Percentiles rank a stretch among this genome's conserved stretches.
phyloP scores from a whole-genome alignment of 30 jellyfish, hydroid and myxozoan genomes.

The Chrysaora quinquecirrha region DNA sequence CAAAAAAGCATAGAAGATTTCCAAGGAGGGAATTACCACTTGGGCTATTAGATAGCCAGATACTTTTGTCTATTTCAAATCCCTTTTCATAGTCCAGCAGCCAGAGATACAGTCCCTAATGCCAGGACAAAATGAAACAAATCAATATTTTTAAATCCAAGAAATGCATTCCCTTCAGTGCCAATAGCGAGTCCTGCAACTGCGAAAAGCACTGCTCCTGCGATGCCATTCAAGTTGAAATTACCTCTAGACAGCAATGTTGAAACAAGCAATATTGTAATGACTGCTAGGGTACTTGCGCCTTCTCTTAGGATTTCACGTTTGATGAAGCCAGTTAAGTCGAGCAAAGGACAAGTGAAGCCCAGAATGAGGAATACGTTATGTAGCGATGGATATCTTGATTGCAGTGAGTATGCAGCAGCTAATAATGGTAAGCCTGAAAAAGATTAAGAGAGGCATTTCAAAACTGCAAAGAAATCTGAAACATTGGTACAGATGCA shows the following conservation, averaged over 20 bases:
- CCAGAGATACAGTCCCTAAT: slow-evolving; percentile 36
- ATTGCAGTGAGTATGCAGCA: slow-evolving; percentile 41
- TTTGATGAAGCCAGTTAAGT: slow-evolving; percentile 19
- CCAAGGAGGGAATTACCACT: too few relatives aligned
- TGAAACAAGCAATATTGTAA: slow-evolving; percentile 21
- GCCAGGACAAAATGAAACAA: slow-evolving; percentile 62
- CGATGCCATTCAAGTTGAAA: slow-evolving; percentile 15
- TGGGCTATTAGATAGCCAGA: too few relatives aligned
- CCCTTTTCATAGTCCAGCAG: slow-evolving; percentile 21
- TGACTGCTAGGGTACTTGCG: slow-evolving; percentile 41
- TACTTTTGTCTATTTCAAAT: too few relatives aligned
- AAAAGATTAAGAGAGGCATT: not conserved
- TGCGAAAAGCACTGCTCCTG: slow-evolving; percentile 30
- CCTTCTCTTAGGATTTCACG: slow-evolving; percentile 16
- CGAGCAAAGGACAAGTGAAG: slow-evolving; percentile 30
- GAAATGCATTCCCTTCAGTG: slow-evolving; percentile 33
- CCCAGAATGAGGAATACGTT: slow-evolving; percentile 14
- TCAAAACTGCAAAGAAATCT: too few relatives aligned
- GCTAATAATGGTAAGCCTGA: slow-evolving; percentile 63
- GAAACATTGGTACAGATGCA: too few relatives aligned
- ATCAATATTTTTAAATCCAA: slow-evolving; percentile 44
- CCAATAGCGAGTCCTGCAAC: slow-evolving; percentile 69
- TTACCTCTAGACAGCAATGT: slow-evolving; percentile 1
- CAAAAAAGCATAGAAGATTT: too few relatives aligned
- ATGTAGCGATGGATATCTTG: not conserved